Evolutionary conservation across 35 echinoderm and acorn worm genomes (phyloP).

Genomic region (Ophiothrix spiculata): DNA sequence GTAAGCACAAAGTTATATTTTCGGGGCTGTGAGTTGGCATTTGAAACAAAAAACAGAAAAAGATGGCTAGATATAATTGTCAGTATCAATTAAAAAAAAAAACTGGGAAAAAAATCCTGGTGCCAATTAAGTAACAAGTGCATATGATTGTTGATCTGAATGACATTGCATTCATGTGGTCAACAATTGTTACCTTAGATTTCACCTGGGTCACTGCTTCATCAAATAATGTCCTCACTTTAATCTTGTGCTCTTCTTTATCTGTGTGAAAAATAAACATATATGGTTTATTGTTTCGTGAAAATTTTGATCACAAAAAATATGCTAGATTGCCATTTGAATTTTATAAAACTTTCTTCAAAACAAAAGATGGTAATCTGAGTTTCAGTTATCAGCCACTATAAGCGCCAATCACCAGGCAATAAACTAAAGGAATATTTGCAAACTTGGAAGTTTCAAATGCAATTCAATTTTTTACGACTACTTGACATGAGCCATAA

Average conservation of each 20-base stretch:
- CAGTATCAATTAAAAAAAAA: background rate
- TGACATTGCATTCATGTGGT: background rate
- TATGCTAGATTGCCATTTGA: background rate
- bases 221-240: slow-evolving; percentile 36
- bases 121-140: background rate
- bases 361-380: background rate
- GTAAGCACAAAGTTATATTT: too few species aligned
- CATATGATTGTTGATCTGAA: background rate
- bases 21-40: too few species aligned
- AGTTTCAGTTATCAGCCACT: too few species aligned
- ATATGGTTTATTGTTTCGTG: background rate
- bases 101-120: slow-evolving; percentile 2
- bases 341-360: background rate
- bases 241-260: background rate
- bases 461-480: too few species aligned
- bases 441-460: background rate
- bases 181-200: slow-evolving; percentile 29
- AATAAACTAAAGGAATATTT: background rate
- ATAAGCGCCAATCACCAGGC: background rate
- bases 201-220: slow-evolving; percentile 33
- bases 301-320: background rate
- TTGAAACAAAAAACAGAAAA: too few species aligned
- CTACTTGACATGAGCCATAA: too few species aligned
- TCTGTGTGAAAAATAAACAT: slow-evolving; percentile 4
- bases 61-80: background rate